Percentiles rank a stretch among this genome's conserved stretches.
These are phyloP conservation scores for Tragelaphus imberbis DNA, from an alignment of 2,113 vertebrate genomes.

Conservation along the genomic window DNA sequence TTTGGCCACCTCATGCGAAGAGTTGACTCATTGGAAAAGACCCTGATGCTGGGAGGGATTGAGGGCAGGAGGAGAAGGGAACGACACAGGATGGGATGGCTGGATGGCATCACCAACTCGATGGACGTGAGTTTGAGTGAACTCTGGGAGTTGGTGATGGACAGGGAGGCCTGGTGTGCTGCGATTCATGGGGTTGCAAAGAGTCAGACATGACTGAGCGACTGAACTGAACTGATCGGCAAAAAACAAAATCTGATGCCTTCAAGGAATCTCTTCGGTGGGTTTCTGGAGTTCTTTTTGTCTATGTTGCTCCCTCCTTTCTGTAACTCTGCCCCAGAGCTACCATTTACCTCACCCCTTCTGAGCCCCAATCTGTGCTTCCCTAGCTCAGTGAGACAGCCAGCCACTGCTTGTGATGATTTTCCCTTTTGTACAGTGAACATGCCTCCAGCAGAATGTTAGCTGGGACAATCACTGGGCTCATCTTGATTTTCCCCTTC, in stretches of 20 bases:
- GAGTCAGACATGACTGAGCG: no score
- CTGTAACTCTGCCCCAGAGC: not conserved
- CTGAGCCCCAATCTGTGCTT: not conserved
- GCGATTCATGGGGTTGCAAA: no score
- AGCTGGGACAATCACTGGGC: not conserved
- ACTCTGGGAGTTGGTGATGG: no score
- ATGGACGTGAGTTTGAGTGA: no score
- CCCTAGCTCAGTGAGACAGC: not conserved
- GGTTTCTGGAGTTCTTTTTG: not conserved
- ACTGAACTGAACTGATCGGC: no score
- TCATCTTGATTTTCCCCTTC: not conserved
- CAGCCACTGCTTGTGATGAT: not conserved
- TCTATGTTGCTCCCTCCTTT: not conserved
- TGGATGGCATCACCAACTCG: no score
- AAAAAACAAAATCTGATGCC: not conserved
- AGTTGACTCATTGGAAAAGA: no score
- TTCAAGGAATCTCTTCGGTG: not conserved
- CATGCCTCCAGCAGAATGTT: not conserved
- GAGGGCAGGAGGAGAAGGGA: no score
- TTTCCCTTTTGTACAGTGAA: not conserved
- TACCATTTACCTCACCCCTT: not conserved
- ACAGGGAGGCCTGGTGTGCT: no score
- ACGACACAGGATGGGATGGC: no score
- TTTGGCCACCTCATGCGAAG: no score
- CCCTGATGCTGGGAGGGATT: no score